These are phyloP conservation scores for Orchestes rusci DNA, from an alignment of 2,888 invertebrate genomes.

Conservation along the genomic window DNA sequence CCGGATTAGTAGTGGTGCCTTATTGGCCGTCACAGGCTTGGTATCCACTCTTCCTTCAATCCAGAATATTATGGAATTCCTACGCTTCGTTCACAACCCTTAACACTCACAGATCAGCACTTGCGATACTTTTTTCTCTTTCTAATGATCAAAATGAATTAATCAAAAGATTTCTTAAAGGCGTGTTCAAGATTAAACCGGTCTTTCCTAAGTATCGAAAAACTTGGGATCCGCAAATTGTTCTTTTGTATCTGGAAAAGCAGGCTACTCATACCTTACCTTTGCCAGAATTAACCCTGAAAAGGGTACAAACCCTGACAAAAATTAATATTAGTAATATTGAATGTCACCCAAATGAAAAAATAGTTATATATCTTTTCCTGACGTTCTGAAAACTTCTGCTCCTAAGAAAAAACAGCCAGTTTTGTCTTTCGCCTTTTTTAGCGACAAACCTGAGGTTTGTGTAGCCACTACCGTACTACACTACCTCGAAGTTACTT, in stretches of 20 bases:
- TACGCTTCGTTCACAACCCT: neutral
- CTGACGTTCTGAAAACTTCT: neutral
- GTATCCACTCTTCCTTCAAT: neutral
- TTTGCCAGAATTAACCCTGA: constrained; percentile 21
- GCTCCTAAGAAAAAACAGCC: neutral
- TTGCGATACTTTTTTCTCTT: constrained; percentile 4
- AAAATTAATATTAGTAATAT: constrained; percentile 3
- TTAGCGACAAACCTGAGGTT: neutral
- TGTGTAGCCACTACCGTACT: constrained; percentile 1
- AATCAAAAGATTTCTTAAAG: constrained; percentile 29
- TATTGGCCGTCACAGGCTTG: neutral
- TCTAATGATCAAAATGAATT: constrained; percentile 21
- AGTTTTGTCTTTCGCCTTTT: neutral
- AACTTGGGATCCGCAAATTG: constrained; percentile 29
- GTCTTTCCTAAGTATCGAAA: constrained; percentile 24
- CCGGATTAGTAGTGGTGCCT: constrained; percentile 17
- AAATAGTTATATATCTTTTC: neutral
- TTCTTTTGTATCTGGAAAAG: neutral
- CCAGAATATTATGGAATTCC: neutral
- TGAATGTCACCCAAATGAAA: neutral
- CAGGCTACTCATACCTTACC: neutral
- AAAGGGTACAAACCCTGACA: constrained; percentile 5
- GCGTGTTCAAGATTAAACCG: constrained; percentile 26
- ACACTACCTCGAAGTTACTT: neutral
- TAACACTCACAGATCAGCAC: constrained; percentile 7